phyloP scores from a whole-genome alignment of 92 coral and sea anemone species.

The Palythoa grandiflora region DNA sequence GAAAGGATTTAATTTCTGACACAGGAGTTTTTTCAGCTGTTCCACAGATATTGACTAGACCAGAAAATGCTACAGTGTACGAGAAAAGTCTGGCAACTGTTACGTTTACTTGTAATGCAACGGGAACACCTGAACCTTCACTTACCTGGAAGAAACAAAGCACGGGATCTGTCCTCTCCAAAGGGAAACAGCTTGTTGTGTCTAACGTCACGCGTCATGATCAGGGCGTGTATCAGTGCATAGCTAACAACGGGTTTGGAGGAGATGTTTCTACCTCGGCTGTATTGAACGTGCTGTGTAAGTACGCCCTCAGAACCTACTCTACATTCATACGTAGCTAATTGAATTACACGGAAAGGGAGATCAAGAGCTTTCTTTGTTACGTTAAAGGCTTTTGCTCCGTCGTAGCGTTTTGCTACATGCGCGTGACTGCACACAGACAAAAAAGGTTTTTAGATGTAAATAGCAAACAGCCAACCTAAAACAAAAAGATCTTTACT shows the following conservation, averaged over 20 bases:
- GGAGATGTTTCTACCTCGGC: conserved; percentile 51
- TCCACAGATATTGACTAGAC: conserved; percentile 1
- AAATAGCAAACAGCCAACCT: too few species aligned
- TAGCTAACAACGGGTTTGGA: conserved; percentile 81
- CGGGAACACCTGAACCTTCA: conserved; percentile 67
- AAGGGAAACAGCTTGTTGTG: conserved; percentile 24
- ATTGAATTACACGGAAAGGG: too few species aligned
- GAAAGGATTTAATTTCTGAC: not conserved
- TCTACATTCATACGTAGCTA: not conserved
- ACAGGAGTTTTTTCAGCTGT: conserved; percentile 13
- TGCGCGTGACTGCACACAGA: too few species aligned
- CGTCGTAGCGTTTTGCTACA: not conserved
- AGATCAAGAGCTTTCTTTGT: not conserved
- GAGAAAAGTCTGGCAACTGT: not conserved
- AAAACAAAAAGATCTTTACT: too few species aligned
- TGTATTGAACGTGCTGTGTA: conserved; percentile 67
- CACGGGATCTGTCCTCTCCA: conserved; percentile 45
- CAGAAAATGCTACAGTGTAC: conserved; percentile 41
- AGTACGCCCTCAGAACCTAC: conserved; percentile 15
- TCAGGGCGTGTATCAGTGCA: conserved; percentile 73
- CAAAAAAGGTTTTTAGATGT: too few species aligned
- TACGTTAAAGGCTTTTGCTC: not conserved
- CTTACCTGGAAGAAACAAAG: conserved; percentile 50
- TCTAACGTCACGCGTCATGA: conserved; percentile 49
- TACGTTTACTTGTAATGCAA: conserved; percentile 71